Conservation (phyloP, 37 sponge, comb jelly and placozoan species). For the Bolinopsis microptera region DNA sequence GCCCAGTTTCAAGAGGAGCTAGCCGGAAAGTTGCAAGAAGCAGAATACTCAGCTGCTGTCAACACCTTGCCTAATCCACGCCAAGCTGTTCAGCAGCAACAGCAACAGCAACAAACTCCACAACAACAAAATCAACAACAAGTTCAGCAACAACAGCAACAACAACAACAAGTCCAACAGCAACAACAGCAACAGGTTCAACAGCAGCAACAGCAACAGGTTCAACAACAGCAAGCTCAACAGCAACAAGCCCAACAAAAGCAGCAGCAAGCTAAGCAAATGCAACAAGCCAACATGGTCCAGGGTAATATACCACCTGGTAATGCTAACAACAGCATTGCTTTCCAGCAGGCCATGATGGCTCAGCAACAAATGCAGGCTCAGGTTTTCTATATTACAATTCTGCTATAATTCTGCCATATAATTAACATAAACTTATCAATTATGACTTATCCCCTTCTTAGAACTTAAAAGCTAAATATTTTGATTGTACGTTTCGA, state of each 20-base stretch:
- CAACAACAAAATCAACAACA: neutral
- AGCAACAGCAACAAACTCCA: neutral
- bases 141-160: conserved; percentile 20
- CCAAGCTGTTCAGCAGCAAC: neutral
- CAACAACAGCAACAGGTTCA: conserved; percentile 48
- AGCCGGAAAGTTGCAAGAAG: neutral
- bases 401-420: no score
- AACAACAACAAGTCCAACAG: conserved; percentile 24
- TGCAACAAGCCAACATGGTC: neutral
- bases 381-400: no score
- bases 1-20: conserved; percentile 53
- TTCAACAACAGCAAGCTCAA: neutral
- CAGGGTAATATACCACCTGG: neutral
- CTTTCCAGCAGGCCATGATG: neutral
- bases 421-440: no score
- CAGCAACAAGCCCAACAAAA: conserved; percentile 24
- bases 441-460: no score
- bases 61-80: neutral
- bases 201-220: conserved; percentile 39
- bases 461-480: no score
- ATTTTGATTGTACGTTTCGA: no score
- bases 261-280: conserved; percentile 32
- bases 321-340: neutral
- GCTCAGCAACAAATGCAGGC: conserved; percentile 42
- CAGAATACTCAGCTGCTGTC: neutral